Evolutionary conservation across 2,888 invertebrate species (phyloP), one percentile per base, ranked within the genome.

Genomic region (Atrina japonica): DNA sequence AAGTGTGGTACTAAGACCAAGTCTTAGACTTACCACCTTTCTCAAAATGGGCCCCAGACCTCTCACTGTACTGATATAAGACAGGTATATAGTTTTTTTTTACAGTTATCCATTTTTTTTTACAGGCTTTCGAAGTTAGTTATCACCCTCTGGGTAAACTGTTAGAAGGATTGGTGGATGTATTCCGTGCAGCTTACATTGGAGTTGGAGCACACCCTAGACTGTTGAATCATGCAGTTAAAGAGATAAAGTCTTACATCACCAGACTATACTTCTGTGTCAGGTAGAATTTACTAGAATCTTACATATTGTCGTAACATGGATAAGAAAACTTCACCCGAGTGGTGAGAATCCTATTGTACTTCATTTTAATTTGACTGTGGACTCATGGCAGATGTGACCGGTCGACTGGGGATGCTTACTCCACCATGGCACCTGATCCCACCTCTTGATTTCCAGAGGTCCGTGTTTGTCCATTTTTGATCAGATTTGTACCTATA

Each of bases 181-280:
- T 95, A 0, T 96, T 95, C 88, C 94, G 94, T 80, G 94, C 95
- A 0, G 95, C 95, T 0, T 96, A 96, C 82, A 94, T 95, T 0
- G 95, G 95, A 0, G 94, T 95, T 0, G 91, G 94, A 30, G 95
- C 95, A 0, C 95, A 96, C 87, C 94, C 95, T 0, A 87, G 96
- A 16, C 91, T 97, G 16, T 92, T 97, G 3, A 94, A 93, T 70
- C 96, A 97, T 86, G 96, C 97, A 1, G 95, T 96, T 52, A 93
- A 93, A 3, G 97, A 97, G 88, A 93, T 96, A 78, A 94, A 94
- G 88, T 95, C 95, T 66, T 87, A 85, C 68, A 80, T 89, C 9
- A 67, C 75, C 6, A 77, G 90, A 40, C 81, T 90, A 16, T 91
- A 89, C 71, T 75, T 70, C 9, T 83, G 90, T 27, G 74, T 91